Evolutionary conservation across 1,140 invertebrate species (phyloP), one percentile per base, ranked within the genome.

Genomic region (Sminthurinus signatus): DNA sequence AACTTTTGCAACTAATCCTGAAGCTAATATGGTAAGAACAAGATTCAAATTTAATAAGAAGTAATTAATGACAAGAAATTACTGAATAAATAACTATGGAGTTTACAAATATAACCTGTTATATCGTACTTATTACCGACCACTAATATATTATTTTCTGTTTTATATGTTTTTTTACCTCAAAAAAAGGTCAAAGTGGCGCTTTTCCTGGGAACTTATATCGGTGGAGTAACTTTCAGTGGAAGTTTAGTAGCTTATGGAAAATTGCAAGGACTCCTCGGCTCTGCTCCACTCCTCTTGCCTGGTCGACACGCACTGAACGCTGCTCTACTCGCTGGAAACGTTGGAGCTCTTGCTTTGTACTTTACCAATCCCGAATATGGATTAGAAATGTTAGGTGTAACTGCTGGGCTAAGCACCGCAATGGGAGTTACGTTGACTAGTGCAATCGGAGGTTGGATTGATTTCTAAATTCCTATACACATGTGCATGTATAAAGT

Each of bases 341-440:
- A 88, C 76, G 76, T 86, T 56, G 88, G 76, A 70, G 87, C 84
- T 72, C 86, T 87, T 82, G 86, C 75, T 69, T 84, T 78, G 74
- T 89, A 82, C 76, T 86, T 85, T 77, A 81, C 74, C 46, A 82
- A 83, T 71, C 79, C 83, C 55, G 83, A 84, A 15, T 78, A 85
- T 72, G 86, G 85, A n/a, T 80, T 90, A 58, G 73, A 75, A 23
- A 81, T 82, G 77, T 79, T 93, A 1, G 86, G 85, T 19, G 80
- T 84, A 15, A 91, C 90, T 2, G 84, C 89, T 28, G 81, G 82
- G 4, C 72, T 90, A 67, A 90, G 82, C 70, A 83, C 82, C 72
- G 79, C 81, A 57, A 89, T 93, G 87, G 91, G 91, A 8, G 51
- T 93, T 10, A 93, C 91, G 15, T 80, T 94, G 5, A 93, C 91